Base-by-base conservation (phyloP, 2,113 vertebrate species). In the Pedetes capensis region DNA sequence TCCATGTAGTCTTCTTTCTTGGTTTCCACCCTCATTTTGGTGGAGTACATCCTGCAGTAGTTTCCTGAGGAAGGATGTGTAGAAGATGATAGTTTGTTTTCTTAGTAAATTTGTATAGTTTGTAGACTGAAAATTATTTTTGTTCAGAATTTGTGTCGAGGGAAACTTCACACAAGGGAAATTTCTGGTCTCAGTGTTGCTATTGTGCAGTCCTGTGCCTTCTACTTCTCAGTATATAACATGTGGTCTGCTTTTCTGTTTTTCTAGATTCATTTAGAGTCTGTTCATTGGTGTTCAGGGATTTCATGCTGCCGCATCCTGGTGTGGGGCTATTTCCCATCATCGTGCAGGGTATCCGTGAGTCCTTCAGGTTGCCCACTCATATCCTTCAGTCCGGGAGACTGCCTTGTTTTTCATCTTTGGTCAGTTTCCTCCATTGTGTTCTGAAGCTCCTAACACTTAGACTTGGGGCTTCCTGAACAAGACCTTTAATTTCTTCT, bases 211-310 rank as follows among this genome's bases (percentile, higher is more conserved):
- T 8, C 32, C 11, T 11, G 0, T 39, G 47, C 32, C 2, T 11
- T 51, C 83, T 27, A 8, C 53, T 10, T 6, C 78, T 64, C 5
- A 1, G 32, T 20, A 11, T 49, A 6, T n/a, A 5, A 1, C 0
- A 2, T 8, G 22, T 18, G 6, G 8, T 55, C 22, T 51, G 4
- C 47, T 29, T 42, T 68, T 51, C 39, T 51, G 51, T 27, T 44
- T 8, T 6, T 34, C 44, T 44, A 8, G 27, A 32, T 27, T 69
- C 3, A 0, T 17, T 10, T 25, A 16, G 17, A 23, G 13, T 14
- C 42, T 51, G 47, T 3, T 39, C 8, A 2, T 11, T 32, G 16
- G 10, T 1, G 14, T 17, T 68, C 89, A 20, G 37, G 39, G 10
- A n/a, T n/a, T 20, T 14, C 23, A 12, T 23, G 3, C 25, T 18